phyloP scores from a whole-genome alignment of 2,888 invertebrate species.

The Eupeodes luniger region DNA sequence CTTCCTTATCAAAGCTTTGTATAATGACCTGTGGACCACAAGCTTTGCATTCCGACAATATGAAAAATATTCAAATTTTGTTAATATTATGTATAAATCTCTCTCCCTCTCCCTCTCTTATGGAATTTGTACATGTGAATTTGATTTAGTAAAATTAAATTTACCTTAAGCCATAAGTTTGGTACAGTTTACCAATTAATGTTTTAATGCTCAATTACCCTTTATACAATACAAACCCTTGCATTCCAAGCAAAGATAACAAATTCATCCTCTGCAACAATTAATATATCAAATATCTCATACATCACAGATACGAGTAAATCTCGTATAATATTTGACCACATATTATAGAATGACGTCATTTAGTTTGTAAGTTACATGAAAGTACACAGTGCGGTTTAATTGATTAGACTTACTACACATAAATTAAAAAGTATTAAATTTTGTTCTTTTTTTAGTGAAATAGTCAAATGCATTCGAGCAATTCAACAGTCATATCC shows the following conservation, averaged over 20 bases:
- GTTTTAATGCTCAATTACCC: conserved; percentile 45
- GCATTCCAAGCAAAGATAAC: conserved; percentile 43
- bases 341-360: conserved; percentile 40
- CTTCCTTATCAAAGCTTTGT: background rate
- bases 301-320: background rate
- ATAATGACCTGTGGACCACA: background rate
- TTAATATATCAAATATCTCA: conserved; percentile 49
- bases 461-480: no score
- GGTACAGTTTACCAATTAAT: conserved; percentile 23
- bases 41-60: background rate
- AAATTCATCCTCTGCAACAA: conserved; percentile 36
- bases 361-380: background rate
- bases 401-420: background rate
- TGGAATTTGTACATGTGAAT: background rate
- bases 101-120: no score
- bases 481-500: no score
- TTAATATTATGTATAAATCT: background rate
- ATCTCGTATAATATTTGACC: conserved; percentile 29
- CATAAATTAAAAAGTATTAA: background rate
- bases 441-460: no score
- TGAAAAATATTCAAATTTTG: background rate
- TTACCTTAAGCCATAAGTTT: conserved; percentile 13
- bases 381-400: background rate
- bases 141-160: background rate
- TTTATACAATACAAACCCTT: background rate